Evolutionary conservation across 2,888 invertebrate species (phyloP), one percentile per base, ranked within the genome.

Genomic region (Drosophila anomalipes): DNA sequence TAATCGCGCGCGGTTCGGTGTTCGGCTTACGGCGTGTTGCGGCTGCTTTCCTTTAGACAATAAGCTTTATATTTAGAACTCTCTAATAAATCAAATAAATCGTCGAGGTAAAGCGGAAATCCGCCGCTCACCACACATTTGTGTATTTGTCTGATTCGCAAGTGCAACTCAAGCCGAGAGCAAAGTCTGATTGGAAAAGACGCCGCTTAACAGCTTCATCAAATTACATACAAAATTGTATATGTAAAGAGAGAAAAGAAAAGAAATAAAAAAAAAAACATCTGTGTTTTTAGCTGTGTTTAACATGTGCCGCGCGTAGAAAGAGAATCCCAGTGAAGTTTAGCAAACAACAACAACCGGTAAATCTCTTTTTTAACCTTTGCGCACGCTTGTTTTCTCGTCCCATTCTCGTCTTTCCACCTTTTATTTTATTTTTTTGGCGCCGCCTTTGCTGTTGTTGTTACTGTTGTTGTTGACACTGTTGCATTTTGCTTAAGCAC

Each of bases 281-380:
- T 64, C 35, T 51, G 41, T 52, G 47, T n/a, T 65, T n/a, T 54
- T 60, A 37, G 39, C 37, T 51, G 47, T 60, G 44, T 59, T 53
- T 32, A 76, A 54, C 59, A 70, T 78, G 86, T 76, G 79, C 58
- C 61, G 73, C 56, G 72, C 54, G 37, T 65, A 60, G 49, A 26
- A 47, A 47, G 16, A 47, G 28, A 60, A 63, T 53, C 37, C 9
- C 44, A 56, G 68, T 75, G 37, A 69, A 65, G 33, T 65, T 39
- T 2, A 51, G 32, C 41, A 68, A 54, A 71, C 47, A 61, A 16
- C 57, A 41, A 59, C 77, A 86, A 89, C 86, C 90, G 86, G 86
- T 86, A 86, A 87, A 79, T 70, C 72, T 75, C 62, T 80, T 66
- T 80, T 66, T 61, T 64, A 54, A 65, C 53, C 69, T 76, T 59